These are phyloP conservation scores for Nesospiza acunhae DNA, from an alignment of 2,113 vertebrate genomes.

Conservation along the genomic window DNA sequence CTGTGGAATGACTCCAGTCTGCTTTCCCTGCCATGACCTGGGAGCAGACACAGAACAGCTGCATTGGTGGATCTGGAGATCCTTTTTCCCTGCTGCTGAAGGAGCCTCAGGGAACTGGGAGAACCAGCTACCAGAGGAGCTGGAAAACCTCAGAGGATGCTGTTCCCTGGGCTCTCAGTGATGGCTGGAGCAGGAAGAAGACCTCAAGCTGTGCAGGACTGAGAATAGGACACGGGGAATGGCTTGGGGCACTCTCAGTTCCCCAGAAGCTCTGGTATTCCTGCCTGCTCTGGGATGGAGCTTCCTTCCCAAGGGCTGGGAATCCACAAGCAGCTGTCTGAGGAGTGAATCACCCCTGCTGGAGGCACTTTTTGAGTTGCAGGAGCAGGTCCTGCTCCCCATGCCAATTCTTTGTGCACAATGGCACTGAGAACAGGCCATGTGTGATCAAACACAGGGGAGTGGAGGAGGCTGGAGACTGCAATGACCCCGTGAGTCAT, in stretches of 20 bases:
- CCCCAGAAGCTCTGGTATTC: background rate
- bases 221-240: rapidly evolving
- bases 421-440: background rate
- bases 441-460: background rate
- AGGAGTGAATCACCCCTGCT: background rate
- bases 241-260: background rate
- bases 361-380: background rate
- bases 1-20: background rate
- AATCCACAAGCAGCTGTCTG: background rate
- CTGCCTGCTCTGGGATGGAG: background rate
- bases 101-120: background rate
- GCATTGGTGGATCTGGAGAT: background rate
- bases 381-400: background rate
- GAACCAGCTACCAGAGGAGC: background rate
- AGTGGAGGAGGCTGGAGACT: background rate
- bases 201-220: background rate
- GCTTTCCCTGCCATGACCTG: background rate
- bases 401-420: background rate
- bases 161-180: background rate
- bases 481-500: background rate
- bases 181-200: background rate
- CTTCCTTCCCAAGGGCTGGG: background rate
- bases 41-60: rapidly evolving
- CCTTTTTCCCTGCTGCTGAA: background rate
- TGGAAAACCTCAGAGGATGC: background rate